Evolutionary conservation across 2,888 invertebrate genomes (phyloP), one percentile per base, ranked within the genome.

Genomic region (Mesochorus sp.): DNA sequence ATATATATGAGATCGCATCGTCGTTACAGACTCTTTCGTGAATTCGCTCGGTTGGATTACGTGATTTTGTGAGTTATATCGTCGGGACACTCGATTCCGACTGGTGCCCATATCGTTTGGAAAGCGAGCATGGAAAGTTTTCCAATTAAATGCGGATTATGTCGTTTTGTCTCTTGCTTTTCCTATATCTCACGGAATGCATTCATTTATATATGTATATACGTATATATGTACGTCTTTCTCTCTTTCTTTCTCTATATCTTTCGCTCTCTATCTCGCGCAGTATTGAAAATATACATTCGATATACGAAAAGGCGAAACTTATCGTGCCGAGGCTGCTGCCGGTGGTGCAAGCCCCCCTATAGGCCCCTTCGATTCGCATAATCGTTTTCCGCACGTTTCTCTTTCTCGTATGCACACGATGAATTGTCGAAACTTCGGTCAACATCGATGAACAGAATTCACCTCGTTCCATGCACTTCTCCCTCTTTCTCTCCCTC

Each of bases 141-240:
- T 90, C 89, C 90, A 90, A 90, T 90, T 90, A 90, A 90, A 90
- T 85, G 85, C 86, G 90, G 90, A 90, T 90, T 90, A 90, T 88
- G 85, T 88, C 79, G 88, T 89, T 89, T 89, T 89, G 88, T 88
- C 87, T 86, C 86, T 78, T 74, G 70, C 74, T 66, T 70, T 74
- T 71, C 59, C 70, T 71, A 71, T 61, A 49, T 61, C 49, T 59
- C 39, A n/a, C 14, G 37, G 12, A 37, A 59, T 59, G 59, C 61
- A 61, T 59, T 61, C 70, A 21, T 42, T 39, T 39, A 37, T 21
- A 19, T 14, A 28, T 17, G 3, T 44, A 55, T 42, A 42, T 28
- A 21, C 3, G 8, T 14, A 12, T 6, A 3, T 8, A 8, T 24
- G 10, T 24, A 14, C 24, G 34, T 37, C 49, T 10, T 10, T n/a